Evolutionary conservation across 2,797 vertebrate species (phyloP).

Genomic region (Bryconaethiops microstoma): DNA sequence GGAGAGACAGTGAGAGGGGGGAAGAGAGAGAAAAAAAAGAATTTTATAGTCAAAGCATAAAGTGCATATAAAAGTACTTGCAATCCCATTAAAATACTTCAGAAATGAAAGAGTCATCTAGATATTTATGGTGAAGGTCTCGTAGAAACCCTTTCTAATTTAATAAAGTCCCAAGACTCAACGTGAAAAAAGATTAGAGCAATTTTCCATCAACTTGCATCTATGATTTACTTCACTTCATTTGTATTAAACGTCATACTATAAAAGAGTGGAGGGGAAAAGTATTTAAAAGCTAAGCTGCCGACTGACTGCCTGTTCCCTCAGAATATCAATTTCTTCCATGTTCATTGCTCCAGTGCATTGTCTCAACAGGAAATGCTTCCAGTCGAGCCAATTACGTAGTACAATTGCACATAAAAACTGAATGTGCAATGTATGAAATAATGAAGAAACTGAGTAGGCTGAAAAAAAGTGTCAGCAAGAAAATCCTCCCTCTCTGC

Average conservation of each 20-base stretch:
- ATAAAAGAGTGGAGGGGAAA: slow-evolving; percentile 6
- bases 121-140: slow-evolving; percentile 15
- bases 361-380: neutral
- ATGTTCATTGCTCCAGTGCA: neutral
- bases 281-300: slow-evolving; percentile 18
- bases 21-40: slow-evolving; percentile 15
- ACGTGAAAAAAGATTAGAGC: neutral
- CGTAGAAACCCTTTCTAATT: slow-evolving; percentile 10
- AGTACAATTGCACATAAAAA: slow-evolving; percentile 5
- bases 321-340: neutral
- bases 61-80: neutral
- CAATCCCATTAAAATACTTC: neutral
- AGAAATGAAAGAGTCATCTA: neutral
- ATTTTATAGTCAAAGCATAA: slow-evolving; percentile 5
- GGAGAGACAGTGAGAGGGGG: slow-evolving; percentile 47
- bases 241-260: neutral
- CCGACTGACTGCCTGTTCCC: neutral
- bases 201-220: slow-evolving; percentile 8
- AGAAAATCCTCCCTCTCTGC: neutral
- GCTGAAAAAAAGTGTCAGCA: neutral
- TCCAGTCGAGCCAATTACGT: neutral
- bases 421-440: neutral
- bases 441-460: neutral
- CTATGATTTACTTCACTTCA: neutral
- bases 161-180: slow-evolving; percentile 27